Evolutionary conservation across 2,797 vertebrate genomes (phyloP), one percentile per base, ranked within the genome.

Genomic region (Lacerta viridis): DNA sequence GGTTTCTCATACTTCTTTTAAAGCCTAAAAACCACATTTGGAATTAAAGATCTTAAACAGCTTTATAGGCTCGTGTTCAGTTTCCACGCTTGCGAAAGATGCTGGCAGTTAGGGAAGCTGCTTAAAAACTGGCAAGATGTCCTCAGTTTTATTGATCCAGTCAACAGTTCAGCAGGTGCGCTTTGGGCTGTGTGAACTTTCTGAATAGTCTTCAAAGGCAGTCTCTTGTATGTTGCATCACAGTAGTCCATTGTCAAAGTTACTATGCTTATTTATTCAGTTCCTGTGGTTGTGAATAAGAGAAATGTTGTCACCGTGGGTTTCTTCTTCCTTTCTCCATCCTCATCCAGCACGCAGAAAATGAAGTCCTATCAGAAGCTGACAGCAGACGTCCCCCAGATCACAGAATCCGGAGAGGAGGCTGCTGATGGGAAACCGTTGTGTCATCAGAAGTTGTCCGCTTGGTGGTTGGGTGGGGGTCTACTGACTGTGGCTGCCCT

Each of bases 311-410:
- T 33, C 33, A 27, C 3, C 64, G 4, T 0, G 91, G 29, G 23
- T 41, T 71, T 72, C 61, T n/a, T 7, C 75, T 27, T 50, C 46
- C 46, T 55, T 55, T 55, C 50, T 55, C 68, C 43, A 15, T 68
- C 29, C 46, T 85, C 1, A 0, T 41, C 9, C 88, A 92, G 90
- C n/a, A 0, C 2, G 64, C 79, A 79, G 87, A 91, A 79, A 0
- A 96, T 96, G 95, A 96, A 94, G 88, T 93, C 94, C 0, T 96
- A 96, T 76, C 94, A 95, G 93, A 96, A 95, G 90, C 92, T 96
- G 92, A 92, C 33, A 0, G 17, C 93, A 0, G 10, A 76, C 0
- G 61, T 71, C 43, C 5, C 90, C 0, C 93, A 89, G 83, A 81
- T 74, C 0, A 55, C 41, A 0, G 66, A 59, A 0, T 18, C 75